These are phyloP conservation scores for Cuculus canorus DNA, from an alignment of 2,797 vertebrate species.

Conservation along the genomic window DNA sequence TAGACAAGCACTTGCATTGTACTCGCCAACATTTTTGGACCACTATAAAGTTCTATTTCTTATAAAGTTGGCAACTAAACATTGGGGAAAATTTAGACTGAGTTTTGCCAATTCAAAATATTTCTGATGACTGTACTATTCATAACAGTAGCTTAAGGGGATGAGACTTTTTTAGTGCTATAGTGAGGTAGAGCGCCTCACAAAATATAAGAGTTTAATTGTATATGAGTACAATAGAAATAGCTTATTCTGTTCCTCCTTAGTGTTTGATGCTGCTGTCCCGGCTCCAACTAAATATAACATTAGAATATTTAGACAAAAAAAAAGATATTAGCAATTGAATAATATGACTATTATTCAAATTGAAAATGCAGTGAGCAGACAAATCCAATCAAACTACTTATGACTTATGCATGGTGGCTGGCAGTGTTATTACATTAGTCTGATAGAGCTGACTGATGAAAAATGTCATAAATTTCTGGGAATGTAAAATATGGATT, in stretches of 20 bases:
- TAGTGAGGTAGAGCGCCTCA: not conserved
- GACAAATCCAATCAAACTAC: slow-evolving; percentile 49
- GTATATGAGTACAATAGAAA: not conserved
- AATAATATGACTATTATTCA: slow-evolving; percentile 34
- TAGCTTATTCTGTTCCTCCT: not conserved
- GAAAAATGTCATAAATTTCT: slow-evolving; percentile 42
- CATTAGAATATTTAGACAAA: slow-evolving; percentile 14
- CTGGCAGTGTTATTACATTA: slow-evolving; percentile 47
- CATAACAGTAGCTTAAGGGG: not conserved
- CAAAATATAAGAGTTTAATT: not conserved
- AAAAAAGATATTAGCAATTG: slow-evolving; percentile 48
- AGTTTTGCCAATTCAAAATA: not conserved
- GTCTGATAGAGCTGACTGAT: slow-evolving; percentile 19
- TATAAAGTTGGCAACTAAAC: slow-evolving; percentile 2
- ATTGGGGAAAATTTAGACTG: slow-evolving; percentile 5
- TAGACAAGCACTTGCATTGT: slow-evolving; percentile 33
- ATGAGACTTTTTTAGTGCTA: not conserved
- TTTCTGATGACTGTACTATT: not conserved
- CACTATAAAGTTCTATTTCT: slow-evolving; percentile 12
- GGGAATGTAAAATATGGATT: not conserved
- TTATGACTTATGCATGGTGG: slow-evolving; percentile 48
- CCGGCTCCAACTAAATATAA: slow-evolving; percentile 4
- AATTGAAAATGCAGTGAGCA: slow-evolving; percentile 25
- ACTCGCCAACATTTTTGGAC: not conserved
- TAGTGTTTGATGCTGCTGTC: not conserved